Conservation (phyloP, 2,888 invertebrate species). For the Latrodectus elegans region DNA sequence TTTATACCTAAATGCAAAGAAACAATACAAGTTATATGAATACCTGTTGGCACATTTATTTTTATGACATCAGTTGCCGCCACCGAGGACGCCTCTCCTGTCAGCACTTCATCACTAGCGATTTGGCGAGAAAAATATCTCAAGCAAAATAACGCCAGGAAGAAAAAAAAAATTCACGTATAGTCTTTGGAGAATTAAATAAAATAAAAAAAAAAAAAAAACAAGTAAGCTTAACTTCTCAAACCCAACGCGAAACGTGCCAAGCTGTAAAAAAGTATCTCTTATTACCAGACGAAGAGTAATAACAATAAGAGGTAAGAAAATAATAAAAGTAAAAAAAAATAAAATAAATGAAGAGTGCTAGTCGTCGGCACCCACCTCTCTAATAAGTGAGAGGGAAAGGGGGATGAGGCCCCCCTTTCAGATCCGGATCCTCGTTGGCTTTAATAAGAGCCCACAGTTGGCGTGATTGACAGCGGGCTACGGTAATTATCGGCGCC, state of each 20-base stretch:
- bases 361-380: slow-evolving; percentile 47
- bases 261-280: slow-evolving; percentile 66
- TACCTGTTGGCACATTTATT: neutral
- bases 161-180: neutral
- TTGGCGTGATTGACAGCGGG: slow-evolving; percentile 63
- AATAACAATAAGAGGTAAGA: slow-evolving; percentile 22
- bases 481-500: slow-evolving; percentile 63
- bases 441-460: slow-evolving; percentile 56
- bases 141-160: neutral
- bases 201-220: slow-evolving; percentile 1
- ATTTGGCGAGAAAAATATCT: neutral
- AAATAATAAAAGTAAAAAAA: slow-evolving; percentile 17
- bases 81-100: neutral
- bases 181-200: neutral
- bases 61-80: neutral
- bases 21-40: too few species aligned
- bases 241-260: slow-evolving; percentile 58
- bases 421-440: slow-evolving; percentile 61
- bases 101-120: neutral
- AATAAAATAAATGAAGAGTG: slow-evolving; percentile 3
- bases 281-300: slow-evolving; percentile 49
- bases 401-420: neutral
- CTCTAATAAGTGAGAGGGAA: slow-evolving; percentile 50
- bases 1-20: too few species aligned
- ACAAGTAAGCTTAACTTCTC: slow-evolving; percentile 33